Base-by-base conservation (phyloP, 1,140 invertebrate species). In the Venturia canescens region DNA sequence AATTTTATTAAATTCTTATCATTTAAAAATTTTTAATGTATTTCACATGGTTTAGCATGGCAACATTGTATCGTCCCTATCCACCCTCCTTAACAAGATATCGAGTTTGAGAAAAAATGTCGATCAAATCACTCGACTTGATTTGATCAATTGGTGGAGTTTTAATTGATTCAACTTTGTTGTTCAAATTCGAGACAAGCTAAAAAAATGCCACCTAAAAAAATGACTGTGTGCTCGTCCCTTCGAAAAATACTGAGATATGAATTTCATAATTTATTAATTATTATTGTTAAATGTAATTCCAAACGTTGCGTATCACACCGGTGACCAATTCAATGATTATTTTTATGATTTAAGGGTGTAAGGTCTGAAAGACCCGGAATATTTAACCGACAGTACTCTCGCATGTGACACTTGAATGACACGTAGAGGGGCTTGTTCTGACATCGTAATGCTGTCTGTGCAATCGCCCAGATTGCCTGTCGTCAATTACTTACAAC, bases 401-500 rank as follows among this genome's bases (percentile, higher is more conserved):
- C 83, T 80, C 71, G n/a, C n/a, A 79, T 82, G 82, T 86, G 88
- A 89, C 89, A 88, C 79, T 84, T 90, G 89, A 90, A 86, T 89
- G 88, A 89, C 89, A 88, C 85, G 83, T 85, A 82, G 82, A 81
- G 84, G 79, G 87, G 89, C 86, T 86, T 83, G 83, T 83, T 82
- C 77, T 86, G 87, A 89, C 85, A 84, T 80, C 82, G 76, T 85
- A 84, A 87, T 84, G 80, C 82, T 69, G 53, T 75, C 79, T 76
- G 79, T 80, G 70, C 85, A 87, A 89, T 88, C 80, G 83, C 53
- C 67, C 72, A 82, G 83, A 84, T 84, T 88, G 83, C 57, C 82
- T 79, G 69, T 84, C 79, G 83, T 84, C 84, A 83, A 87, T 87
- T 87, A 86, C 85, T 86, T 85, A 84, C 84, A 83, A 70, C 79